Conservation (phyloP, 2,888 invertebrate genomes). For the Hemithea aestivaria region DNA sequence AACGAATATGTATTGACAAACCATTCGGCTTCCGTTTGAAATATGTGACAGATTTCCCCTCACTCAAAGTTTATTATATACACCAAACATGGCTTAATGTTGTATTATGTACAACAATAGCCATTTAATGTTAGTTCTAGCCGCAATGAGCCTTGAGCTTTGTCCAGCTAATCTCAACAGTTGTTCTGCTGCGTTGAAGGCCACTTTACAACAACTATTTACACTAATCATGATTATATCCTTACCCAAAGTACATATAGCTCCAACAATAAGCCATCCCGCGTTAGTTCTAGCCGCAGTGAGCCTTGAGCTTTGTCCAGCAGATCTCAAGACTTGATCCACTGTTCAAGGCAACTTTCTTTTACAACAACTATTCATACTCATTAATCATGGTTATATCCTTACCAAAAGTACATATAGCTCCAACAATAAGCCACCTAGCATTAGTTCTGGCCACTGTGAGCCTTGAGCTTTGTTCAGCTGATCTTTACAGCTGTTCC, state of each 20-base stretch:
- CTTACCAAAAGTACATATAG: conserved; percentile 95
- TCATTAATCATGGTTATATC: too few species aligned
- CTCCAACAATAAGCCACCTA: conserved; percentile 97
- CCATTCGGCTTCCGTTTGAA: too few species aligned
- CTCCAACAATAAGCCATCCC: conserved; percentile 97
- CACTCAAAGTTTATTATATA: too few species aligned
- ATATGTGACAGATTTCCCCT: too few species aligned
- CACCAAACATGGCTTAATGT: too few species aligned
- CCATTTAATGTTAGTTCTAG: conserved; percentile 98
- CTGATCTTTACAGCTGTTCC: conserved; percentile 97
- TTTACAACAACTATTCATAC: too few species aligned
- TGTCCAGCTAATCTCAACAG: conserved; percentile 96
- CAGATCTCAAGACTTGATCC: conserved; percentile 96
- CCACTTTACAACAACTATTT: too few species aligned
- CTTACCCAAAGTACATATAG: conserved; percentile 95
- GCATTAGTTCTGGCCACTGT: conserved; percentile 97
- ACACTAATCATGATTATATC: too few species aligned
- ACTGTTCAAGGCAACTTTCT: conserved; percentile 98
- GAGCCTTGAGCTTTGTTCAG: conserved; percentile 96
- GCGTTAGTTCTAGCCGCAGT: conserved; percentile 97
- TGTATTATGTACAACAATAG: conserved; percentile 97
- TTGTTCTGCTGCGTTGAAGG: conserved; percentile 99
- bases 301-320: conserved; percentile 96
- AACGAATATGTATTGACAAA: too few species aligned
- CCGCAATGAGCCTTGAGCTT: conserved; percentile 95